Conservation (phyloP, 1,140 invertebrate species). For the Trichomalopsis sarcophagae region DNA sequence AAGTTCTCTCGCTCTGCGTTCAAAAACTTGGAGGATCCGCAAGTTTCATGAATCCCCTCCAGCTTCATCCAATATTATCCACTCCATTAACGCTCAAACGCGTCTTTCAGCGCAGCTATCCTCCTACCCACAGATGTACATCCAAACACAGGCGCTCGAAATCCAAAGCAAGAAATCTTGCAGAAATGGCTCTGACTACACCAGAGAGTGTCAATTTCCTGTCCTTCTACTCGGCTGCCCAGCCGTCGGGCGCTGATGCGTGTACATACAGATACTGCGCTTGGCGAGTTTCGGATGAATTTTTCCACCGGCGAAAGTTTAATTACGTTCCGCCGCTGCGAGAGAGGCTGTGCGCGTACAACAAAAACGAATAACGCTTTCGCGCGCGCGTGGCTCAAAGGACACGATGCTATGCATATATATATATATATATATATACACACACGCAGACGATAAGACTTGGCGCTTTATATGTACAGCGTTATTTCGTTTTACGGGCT, state of each 20-base stretch:
- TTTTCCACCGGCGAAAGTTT: slow-evolving; percentile 15
- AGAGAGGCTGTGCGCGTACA: not conserved
- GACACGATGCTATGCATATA: not conserved
- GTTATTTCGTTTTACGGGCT: slow-evolving; percentile 42
- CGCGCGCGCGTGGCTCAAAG: not conserved
- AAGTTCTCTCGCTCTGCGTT: too few species aligned
- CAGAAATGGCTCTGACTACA: too few species aligned
- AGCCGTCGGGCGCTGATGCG: not conserved
- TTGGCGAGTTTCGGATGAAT: not conserved
- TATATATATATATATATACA: too few species aligned
- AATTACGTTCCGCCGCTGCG: not conserved
- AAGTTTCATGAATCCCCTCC: too few species aligned
- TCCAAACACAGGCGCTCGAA: not conserved
- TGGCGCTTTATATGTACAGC: slow-evolving; percentile 34
- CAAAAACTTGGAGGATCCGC: too few species aligned
- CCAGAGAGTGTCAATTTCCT: not conserved
- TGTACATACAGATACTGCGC: too few species aligned
- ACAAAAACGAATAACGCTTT: not conserved
- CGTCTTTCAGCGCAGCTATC: too few species aligned
- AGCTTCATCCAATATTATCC: too few species aligned
- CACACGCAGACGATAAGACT: slow-evolving; percentile 32
- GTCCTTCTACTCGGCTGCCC: not conserved
- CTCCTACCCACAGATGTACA: too few species aligned
- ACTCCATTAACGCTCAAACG: too few species aligned
- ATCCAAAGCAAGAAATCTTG: not conserved